These are phyloP conservation scores for Formica aserva DNA, from an alignment of 2,888 invertebrate species.

Conservation along the genomic window DNA sequence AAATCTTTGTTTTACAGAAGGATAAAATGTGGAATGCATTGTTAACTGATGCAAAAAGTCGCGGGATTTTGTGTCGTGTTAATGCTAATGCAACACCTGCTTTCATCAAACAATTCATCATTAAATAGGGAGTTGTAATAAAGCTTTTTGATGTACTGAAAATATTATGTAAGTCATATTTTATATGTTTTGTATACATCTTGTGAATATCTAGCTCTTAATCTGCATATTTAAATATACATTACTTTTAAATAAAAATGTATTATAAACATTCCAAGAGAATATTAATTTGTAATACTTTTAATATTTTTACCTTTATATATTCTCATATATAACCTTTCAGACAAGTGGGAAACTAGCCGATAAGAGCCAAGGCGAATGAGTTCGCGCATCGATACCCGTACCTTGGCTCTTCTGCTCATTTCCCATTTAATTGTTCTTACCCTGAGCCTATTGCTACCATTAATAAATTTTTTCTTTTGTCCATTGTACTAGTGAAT, in stretches of 20 bases:
- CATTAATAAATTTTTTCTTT: not conserved
- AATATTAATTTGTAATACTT: not conserved
- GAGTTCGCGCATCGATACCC: no score
- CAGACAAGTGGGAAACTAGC: no score
- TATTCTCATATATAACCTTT: not conserved
- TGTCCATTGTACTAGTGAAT: not conserved
- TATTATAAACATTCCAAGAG: not conserved
- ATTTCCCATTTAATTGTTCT: no score
- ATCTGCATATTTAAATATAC: not conserved
- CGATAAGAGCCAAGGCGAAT: no score
- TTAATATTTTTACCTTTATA: not conserved
- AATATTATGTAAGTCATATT: not conserved
- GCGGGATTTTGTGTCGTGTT: constrained; percentile 74
- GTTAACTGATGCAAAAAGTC: constrained; percentile 76
- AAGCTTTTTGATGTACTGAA: not conserved
- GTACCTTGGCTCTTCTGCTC: no score
- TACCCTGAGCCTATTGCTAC: no score
- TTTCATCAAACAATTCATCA: not conserved
- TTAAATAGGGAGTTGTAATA: not conserved
- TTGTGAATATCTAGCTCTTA: constrained; percentile 29
- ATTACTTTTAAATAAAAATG: not conserved
- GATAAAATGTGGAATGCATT: constrained; percentile 82
- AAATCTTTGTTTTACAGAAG: constrained; percentile 72
- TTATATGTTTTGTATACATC: constrained; percentile 41
- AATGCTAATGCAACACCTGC: constrained; percentile 66